Percentiles rank a stretch among this genome's conserved stretches.
These are phyloP conservation scores for Nothoprocta perdicaria DNA, from an alignment of 2,113 vertebrate genomes.

Conservation along the genomic window DNA sequence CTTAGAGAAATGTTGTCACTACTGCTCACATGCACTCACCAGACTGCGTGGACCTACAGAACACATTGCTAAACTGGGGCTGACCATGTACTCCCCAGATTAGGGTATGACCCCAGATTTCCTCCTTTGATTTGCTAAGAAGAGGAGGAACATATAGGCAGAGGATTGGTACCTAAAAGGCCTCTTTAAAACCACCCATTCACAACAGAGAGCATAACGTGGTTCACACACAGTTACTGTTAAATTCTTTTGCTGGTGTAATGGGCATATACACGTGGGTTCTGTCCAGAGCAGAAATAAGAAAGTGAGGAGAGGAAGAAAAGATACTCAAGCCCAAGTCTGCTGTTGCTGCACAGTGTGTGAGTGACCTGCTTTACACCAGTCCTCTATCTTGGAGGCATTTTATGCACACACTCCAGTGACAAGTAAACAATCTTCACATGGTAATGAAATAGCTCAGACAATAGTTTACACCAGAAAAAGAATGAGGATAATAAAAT, in stretches of 20 bases:
- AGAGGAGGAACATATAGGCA: background rate
- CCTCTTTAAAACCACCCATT: background rate
- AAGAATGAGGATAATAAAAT: background rate
- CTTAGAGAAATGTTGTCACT: background rate
- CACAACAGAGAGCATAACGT: accelerated
- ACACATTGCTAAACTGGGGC: background rate
- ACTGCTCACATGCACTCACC: background rate
- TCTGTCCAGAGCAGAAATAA: background rate
- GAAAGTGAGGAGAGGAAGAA: background rate
- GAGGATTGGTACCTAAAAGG: background rate
- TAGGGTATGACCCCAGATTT: background rate
- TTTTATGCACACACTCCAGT: background rate
- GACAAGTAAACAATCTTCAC: background rate
- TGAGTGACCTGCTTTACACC: background rate
- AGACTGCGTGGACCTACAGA: background rate
- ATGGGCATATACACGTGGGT: background rate
- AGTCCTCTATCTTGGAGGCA: background rate
- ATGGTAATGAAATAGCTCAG: background rate
- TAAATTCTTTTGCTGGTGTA: background rate
- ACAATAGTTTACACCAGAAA: background rate
- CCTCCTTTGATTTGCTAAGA: background rate
- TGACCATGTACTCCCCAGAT: background rate
- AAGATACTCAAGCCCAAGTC: background rate
- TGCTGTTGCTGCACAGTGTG: accelerated
- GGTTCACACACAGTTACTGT: background rate